phyloP scores from a whole-genome alignment of 2,797 vertebrate genomes.

The Anguilla pacifica region DNA sequence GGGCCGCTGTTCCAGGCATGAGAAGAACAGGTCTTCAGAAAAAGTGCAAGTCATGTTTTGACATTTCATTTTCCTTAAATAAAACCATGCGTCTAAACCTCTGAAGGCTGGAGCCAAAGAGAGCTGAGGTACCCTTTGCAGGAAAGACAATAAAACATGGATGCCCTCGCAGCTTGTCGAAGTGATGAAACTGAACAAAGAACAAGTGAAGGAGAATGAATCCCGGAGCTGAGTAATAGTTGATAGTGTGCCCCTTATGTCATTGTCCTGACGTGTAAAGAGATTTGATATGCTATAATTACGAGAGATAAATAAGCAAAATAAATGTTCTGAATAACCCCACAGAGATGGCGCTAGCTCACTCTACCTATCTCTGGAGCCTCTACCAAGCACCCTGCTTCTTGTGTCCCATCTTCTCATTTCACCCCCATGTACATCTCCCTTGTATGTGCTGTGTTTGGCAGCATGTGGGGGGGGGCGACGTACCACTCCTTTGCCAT shows the following conservation, averaged over 20 bases:
- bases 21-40: not conserved
- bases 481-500: not conserved
- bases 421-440: not conserved
- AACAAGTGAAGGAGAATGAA: slow-evolving; percentile 67
- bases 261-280: not conserved
- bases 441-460: not conserved
- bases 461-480: not conserved
- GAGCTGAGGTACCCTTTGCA: not conserved
- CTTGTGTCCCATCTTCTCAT: not conserved
- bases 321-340: not conserved
- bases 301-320: not conserved
- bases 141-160: slow-evolving; percentile 41
- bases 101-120: not conserved
- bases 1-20: not conserved
- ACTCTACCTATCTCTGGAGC: not conserved
- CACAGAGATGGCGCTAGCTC: not conserved
- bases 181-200: slow-evolving; percentile 61
- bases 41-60: slow-evolving; percentile 18
- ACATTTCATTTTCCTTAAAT: not conserved
- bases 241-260: not conserved
- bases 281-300: not conserved
- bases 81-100: not conserved
- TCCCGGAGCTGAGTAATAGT: slow-evolving; percentile 33
- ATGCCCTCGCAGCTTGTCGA: slow-evolving; percentile 54
- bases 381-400: not conserved